phyloP scores from a whole-genome alignment of 2,113 vertebrate species.

The Mesoclemmys tuberculata region DNA sequence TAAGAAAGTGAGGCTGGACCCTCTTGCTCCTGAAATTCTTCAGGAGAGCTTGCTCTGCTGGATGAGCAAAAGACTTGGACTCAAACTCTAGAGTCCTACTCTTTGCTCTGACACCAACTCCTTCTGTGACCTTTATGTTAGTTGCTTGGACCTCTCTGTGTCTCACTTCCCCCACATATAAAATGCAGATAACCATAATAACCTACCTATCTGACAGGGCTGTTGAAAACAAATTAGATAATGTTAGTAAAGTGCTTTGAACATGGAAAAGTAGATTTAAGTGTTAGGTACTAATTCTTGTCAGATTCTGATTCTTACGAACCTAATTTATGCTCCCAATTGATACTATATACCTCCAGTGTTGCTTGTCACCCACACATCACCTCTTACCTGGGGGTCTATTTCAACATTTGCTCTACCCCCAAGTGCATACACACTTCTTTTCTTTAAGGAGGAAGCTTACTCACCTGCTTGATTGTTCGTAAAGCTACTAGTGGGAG shows the following conservation, averaged over 20 bases:
- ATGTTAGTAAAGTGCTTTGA: background rate
- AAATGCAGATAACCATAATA: background rate
- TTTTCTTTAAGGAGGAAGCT: background rate
- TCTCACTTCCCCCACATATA: background rate
- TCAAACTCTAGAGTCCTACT: background rate
- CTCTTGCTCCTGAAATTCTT: background rate
- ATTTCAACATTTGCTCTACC: background rate
- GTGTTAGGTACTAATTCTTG: background rate
- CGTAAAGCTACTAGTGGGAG: background rate
- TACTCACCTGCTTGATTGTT: background rate
- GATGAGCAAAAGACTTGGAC: background rate
- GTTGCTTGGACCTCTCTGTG: background rate
- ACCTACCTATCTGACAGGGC: background rate
- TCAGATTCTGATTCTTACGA: background rate
- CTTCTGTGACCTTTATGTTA: background rate
- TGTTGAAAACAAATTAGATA: background rate
- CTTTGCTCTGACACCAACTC: background rate
- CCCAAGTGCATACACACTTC: background rate
- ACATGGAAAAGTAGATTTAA: background rate
- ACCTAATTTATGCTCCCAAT: background rate
- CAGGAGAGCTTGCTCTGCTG: constrained; percentile 18
- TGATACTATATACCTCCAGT: background rate
- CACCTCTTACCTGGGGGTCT: background rate
- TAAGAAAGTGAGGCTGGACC: background rate
- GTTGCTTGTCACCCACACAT: background rate